Percentiles rank a stretch among this genome's conserved stretches.
Evolutionary conservation across 2,113 vertebrate genomes (phyloP).

Genomic region (Zosterops lateralis): DNA sequence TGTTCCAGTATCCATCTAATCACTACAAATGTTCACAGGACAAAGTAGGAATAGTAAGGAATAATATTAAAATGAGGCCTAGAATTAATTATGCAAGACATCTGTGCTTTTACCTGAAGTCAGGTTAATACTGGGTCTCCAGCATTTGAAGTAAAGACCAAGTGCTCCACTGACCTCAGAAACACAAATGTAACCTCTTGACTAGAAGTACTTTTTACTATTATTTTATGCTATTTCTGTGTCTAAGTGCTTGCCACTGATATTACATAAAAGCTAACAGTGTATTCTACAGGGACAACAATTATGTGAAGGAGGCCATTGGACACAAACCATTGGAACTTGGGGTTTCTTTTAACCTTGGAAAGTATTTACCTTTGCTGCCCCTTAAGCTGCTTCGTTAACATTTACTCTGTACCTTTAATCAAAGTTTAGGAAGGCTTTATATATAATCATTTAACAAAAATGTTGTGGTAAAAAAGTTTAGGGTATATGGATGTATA

Average conservation of each 20-base stretch:
- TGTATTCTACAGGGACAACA: not conserved
- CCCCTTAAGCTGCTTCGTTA: not conserved
- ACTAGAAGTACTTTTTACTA: not conserved
- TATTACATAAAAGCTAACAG: not conserved
- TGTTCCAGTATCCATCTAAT: not conserved
- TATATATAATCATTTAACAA: not conserved
- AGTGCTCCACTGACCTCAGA: not conserved
- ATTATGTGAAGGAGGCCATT: not conserved
- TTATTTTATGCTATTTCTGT: not conserved
- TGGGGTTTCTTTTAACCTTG: not conserved
- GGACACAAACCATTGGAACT: not conserved
- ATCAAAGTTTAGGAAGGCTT: not conserved
- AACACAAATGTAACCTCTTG: not conserved
- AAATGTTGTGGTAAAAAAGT: not conserved
- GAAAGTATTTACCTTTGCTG: not conserved
- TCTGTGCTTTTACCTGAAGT: not conserved
- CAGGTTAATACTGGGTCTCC: not conserved
- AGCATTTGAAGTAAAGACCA: not conserved
- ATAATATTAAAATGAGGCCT: not conserved
- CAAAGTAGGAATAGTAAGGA: not conserved
- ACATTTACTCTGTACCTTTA: not conserved
- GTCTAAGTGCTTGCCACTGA: not conserved
- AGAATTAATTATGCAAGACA: not conserved
- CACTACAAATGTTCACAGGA: not conserved
- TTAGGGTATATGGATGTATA: not conserved